A percentile compares a stretch with the other conserved stretches of the same genome.
Evolutionary conservation across 2,888 invertebrate species (phyloP).

Genomic region (Linnaemya vulpina): DNA sequence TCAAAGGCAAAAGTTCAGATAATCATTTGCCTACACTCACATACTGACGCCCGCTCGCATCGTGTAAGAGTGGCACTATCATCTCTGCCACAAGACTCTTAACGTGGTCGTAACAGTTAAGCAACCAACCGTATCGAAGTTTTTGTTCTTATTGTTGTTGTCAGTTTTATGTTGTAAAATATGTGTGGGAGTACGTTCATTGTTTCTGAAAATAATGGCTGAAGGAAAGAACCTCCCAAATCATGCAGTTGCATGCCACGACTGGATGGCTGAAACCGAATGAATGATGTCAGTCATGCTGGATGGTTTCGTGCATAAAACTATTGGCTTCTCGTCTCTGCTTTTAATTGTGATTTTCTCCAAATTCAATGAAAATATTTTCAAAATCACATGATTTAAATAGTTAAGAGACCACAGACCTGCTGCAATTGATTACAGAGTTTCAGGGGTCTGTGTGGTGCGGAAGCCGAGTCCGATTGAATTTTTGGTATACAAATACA

Average conservation of each 20-base stretch:
- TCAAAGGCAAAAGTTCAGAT: slow-evolving; percentile 50
- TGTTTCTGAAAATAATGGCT: too few species aligned
- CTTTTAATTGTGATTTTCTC: too few species aligned
- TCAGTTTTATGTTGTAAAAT: background rate
- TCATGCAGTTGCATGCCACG: background rate
- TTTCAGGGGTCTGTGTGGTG: too few species aligned
- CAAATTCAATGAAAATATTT: too few species aligned
- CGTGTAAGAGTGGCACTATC: slow-evolving; percentile 61
- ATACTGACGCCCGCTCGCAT: background rate
- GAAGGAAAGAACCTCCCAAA: background rate
- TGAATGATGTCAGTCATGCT: background rate
- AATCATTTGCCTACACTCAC: slow-evolving; percentile 34
- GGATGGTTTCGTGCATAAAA: background rate
- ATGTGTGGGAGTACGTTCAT: too few species aligned
- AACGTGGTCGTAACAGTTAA: slow-evolving; percentile 42
- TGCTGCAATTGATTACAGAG: too few species aligned
- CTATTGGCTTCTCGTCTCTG: background rate
- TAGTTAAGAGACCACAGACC: too few species aligned
- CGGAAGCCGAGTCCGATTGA: too few species aligned
- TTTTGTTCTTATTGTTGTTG: slow-evolving; percentile 14
- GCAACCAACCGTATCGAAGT: slow-evolving; percentile 42
- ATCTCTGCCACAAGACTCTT: slow-evolving; percentile 44
- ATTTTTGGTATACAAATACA: too few species aligned
- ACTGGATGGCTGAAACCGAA: background rate
- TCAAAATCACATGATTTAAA: too few species aligned